Evolutionary conservation across 1,140 invertebrate genomes (phyloP).

Genomic region (Pseudomyrmex dendroicus): DNA sequence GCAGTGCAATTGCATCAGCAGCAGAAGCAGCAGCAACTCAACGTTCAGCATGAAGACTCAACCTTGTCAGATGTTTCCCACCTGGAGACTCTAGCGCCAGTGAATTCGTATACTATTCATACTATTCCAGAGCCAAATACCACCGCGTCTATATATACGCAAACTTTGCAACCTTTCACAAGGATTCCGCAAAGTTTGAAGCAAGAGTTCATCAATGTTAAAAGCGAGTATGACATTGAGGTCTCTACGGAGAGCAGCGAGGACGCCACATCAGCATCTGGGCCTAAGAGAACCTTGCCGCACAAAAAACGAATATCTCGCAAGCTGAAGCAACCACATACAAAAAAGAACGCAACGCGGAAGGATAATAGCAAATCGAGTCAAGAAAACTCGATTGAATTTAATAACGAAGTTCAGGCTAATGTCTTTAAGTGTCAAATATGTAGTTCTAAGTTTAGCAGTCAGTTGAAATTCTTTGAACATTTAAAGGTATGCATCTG

Average conservation of each 20-base stretch:
- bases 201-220: constrained; percentile 82
- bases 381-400: constrained; percentile 53
- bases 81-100: constrained; percentile 77
- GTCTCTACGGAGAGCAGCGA: constrained; percentile 81
- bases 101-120: constrained; percentile 82
- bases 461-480: constrained; percentile 92
- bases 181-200: constrained; percentile 79
- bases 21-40: constrained; percentile 83
- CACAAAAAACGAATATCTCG: constrained; percentile 87
- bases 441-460: constrained; percentile 87
- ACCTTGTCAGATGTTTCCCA: constrained; percentile 80
- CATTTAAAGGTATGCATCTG: constrained; percentile 87
- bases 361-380: constrained; percentile 71
- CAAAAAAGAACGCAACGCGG: constrained; percentile 74
- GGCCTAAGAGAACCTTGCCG: constrained; percentile 84
- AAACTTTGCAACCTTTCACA: constrained; percentile 77
- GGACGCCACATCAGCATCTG: constrained; percentile 76
- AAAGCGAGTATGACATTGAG: constrained; percentile 82
- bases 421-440: constrained; percentile 88
- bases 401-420: constrained; percentile 48
- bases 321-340: constrained; percentile 85
- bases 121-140: constrained; percentile 78
- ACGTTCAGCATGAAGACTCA: constrained; percentile 77
- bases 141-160: constrained; percentile 74
- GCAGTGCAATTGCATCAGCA: constrained; percentile 85